phyloP scores from a whole-genome alignment of 2,888 invertebrate species.

The Antheraea assamensis region DNA sequence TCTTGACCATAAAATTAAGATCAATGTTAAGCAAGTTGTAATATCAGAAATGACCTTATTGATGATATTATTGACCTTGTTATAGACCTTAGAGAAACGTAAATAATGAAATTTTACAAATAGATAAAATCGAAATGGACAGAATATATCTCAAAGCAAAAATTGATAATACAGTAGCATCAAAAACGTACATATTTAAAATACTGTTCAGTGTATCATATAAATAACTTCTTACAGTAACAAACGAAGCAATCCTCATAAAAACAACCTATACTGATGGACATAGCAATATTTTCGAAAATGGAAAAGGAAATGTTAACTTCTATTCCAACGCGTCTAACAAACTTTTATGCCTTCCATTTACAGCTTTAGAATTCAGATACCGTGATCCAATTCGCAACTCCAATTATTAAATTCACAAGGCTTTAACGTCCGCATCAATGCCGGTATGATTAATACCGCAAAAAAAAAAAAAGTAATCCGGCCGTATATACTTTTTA shows the following conservation, averaged over 20 bases:
- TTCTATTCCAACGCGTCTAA: background rate
- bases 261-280: background rate
- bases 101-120: too few species aligned
- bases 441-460: background rate
- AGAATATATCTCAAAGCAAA: background rate
- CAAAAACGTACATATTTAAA: too few species aligned
- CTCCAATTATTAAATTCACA: constrained; percentile 26
- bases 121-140: too few species aligned
- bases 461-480: background rate
- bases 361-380: background rate
- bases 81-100: too few species aligned
- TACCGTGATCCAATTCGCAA: background rate
- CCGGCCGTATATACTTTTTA: background rate
- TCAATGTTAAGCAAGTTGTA: too few species aligned
- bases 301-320: background rate
- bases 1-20: too few species aligned
- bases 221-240: too few species aligned
- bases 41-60: too few species aligned
- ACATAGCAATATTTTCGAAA: background rate
- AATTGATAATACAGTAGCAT: background rate
- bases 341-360: background rate
- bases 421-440: constrained; percentile 23
- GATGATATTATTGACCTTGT: too few species aligned
- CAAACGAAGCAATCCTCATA: too few species aligned
- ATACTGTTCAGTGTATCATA: too few species aligned